phyloP scores from a whole-genome alignment of 1,140 invertebrate species.

The Matsumurasca onukii region DNA sequence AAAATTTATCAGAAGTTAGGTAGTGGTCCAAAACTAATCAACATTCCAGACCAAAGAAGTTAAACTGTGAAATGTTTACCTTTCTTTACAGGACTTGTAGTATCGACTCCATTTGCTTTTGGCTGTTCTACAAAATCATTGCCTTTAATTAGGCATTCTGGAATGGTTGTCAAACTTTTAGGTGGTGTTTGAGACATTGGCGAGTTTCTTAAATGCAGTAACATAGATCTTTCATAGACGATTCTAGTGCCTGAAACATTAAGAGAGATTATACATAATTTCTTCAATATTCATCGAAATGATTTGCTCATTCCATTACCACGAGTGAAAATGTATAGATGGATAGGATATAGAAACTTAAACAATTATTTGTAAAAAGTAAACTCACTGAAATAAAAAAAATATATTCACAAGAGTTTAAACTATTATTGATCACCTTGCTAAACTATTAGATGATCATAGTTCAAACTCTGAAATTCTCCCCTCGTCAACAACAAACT shows the following conservation, averaged over 20 bases:
- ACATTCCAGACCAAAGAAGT: too few species aligned
- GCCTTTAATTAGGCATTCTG: conserved; percentile 55
- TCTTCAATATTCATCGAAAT: not conserved
- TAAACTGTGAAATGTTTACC: conserved; percentile 30
- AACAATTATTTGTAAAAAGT: conserved; percentile 7
- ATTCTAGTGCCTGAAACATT: conserved; percentile 81
- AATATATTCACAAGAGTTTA: not conserved
- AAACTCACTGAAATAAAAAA: not conserved
- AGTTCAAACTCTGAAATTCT: too few species aligned
- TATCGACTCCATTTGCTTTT: conserved; percentile 38
- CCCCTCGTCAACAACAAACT: too few species aligned
- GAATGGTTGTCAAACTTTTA: conserved; percentile 64
- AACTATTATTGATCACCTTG: not conserved
- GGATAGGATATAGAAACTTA: not conserved
- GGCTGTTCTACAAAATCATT: conserved; percentile 27
- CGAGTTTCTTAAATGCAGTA: conserved; percentile 84
- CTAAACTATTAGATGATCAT: too few species aligned
- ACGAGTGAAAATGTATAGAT: not conserved
- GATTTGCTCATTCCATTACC: not conserved
- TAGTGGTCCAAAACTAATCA: too few species aligned
- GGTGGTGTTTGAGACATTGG: conserved; percentile 85
- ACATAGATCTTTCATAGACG: conserved; percentile 85
- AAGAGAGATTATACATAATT: conserved; percentile 35
- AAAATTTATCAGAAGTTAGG: too few species aligned
- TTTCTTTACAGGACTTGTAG: conserved; percentile 39